Evolutionary conservation across 1,140 invertebrate species (phyloP), one percentile per base, ranked within the genome.

Genomic region (Apis mellifera): DNA sequence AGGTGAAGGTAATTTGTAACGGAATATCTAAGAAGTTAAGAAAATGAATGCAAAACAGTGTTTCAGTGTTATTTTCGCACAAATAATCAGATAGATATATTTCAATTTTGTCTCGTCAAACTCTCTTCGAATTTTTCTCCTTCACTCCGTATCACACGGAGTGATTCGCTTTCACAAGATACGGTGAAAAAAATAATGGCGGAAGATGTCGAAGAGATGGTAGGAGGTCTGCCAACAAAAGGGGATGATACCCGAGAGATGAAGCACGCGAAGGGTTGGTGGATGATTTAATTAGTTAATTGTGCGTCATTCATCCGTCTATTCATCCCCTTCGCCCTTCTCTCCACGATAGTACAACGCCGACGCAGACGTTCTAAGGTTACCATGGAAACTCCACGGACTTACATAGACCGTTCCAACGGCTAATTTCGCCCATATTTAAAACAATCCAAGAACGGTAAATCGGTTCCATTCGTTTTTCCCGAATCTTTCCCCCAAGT

Each of bases 211-310:
- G 90, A 89, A 90, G 91, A 90, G 90, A 89, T 89, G 87, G 89
- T 83, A 79, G 84, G 90, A 90, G 89, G 81, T 90, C 88, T 91
- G 85, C 89, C 88, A 92, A 91, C 90, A 90, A 91, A 90, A 91
- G 91, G 92, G 92, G 92, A 93, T 92, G 91, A 93, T 93, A 93
- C 90, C 90, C 91, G 90, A 85, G 90, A 93, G 92, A 92, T 89
- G 89, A 89, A 90, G 89, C 88, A 89, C 89, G 88, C 88, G 90
- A 90, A 91, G 92, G 91, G 92, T 92, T 90, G 92, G 91, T 81
- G 92, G 92, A 94, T 93, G 93, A 94, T 94, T 94, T 93, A 94
- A 94, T 94, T 93, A 94, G 93, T 93, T 94, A 94, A 94, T 94
- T 94, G 93, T 94, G 93, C 92, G 93, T 93, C 93, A 94, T 94